Evolutionary conservation across 1,140 invertebrate genomes (phyloP), one percentile per base, ranked within the genome.

Genomic region (Gonioctena quinquepunctata): DNA sequence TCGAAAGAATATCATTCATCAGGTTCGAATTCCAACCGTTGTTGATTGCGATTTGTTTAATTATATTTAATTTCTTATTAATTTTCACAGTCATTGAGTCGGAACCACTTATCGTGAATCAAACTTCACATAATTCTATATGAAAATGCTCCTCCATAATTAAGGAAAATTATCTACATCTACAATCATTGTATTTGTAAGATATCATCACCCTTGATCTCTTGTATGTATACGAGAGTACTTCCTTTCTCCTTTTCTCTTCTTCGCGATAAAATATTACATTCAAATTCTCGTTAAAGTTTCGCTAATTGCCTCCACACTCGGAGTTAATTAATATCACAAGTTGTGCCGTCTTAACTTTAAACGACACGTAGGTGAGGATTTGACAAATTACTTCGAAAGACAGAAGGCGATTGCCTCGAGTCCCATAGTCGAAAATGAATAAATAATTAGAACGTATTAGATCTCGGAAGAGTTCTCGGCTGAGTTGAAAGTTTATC

Each of bases 321-420:
- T 59, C 18, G 56, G 56, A 59, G 56, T 59, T 28, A 59, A 59
- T 59, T 59, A 59, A 59, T 59, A 59, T 59, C 25, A 59, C 56
- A 59, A 59, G 56, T 59, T 59, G 25, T 23, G 25, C 26, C 56
- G 56, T 16, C 21, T 54, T 54, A 54, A 22, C 13, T 54, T 54
- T 13, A 21, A 22, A 22, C 21, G 25, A 59, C 56, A 59, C 16
- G 25, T 59, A 59, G 56, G 56, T 59, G 56, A 59, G 56, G 56
- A 59, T 59, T 59, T 59, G 23, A 59, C 56, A 59, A 59, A 59
- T 59, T 28, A 59, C 21, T 25, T n/a, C 0, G 3, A 7, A 22
- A 28, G 22, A 16, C 56, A 26, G 56, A 25, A 16, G 25, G 56
- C 7, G 21, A 16, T 54, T 16, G 56, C 25, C 11, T 6, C 3